Conservation (phyloP, 2,888 invertebrate genomes). For the Ectemnius lituratus region DNA sequence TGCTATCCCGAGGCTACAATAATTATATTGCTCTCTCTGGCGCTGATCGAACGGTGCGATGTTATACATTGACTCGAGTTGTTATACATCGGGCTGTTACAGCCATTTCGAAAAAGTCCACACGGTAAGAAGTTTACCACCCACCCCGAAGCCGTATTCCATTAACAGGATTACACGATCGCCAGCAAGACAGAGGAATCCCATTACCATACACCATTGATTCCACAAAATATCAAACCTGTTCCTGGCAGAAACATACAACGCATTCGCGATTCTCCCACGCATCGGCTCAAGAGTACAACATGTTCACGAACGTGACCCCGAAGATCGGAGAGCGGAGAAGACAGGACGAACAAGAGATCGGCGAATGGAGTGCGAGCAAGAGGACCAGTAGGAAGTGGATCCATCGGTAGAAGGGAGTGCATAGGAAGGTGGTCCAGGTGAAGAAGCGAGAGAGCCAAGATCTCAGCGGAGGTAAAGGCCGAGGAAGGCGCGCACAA, state of each 20-base stretch:
- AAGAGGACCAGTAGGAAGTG: conserved; percentile 6
- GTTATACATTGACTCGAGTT: conserved; percentile 15
- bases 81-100: too few species aligned
- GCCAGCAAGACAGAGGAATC: conserved; percentile 17
- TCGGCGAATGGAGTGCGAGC: conserved; percentile 20
- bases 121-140: conserved; percentile 6
- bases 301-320: too few species aligned
- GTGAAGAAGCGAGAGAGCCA: neutral
- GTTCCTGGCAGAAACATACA: conserved; percentile 37
- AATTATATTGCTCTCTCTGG: conserved; percentile 19
- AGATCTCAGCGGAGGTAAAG: conserved; percentile 11
- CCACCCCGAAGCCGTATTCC: conserved; percentile 18
- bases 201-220: conserved; percentile 37
- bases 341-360: conserved; percentile 1
- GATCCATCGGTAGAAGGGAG: neutral
- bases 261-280: conserved; percentile 36
- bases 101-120: neutral
- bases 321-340: neutral
- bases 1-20: conserved; percentile 20
- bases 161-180: conserved; percentile 24
- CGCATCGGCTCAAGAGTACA: conserved; percentile 18
- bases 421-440: neutral
- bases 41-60: conserved; percentile 34
- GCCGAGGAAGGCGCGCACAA: conserved; percentile 40
- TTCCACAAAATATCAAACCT: conserved; percentile 38